Base-by-base conservation (phyloP, 2,113 vertebrate genomes). In the Ameiurus melas region DNA sequence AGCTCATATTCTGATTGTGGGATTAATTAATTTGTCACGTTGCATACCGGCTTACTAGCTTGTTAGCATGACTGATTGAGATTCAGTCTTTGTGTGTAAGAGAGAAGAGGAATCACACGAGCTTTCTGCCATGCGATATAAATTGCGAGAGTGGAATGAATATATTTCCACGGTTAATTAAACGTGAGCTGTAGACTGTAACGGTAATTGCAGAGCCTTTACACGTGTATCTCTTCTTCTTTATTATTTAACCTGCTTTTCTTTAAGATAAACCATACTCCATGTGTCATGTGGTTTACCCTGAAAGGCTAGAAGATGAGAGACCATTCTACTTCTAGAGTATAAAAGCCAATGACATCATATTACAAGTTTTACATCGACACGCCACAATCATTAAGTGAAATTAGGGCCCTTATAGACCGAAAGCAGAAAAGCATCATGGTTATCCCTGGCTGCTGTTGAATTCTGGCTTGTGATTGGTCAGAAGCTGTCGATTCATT, bases 131-230 rank as follows among this genome's bases (percentile, higher is more conserved):
- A 14, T 78, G 64, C 73, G 85, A 86, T 83, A 83, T 83, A 83
- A 91, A 89, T 85, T 75, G 87, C 57, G 57, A 75, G n/a, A 86
- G 89, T 55, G 62, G 57, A 82, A 62, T 87, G 83, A 87, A 86
- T 92, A 70, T 89, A 88, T 91, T 79, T 86, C 5, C 3, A 19
- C 85, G 87, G 84, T 85, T 91, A 91, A 92, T 91, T 88, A 88
- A 90, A 86, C 79, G n/a, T 33, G 75, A 62, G 71, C 64, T 64
- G 80, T 81, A 84, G 85, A 78, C 84, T 91, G 90, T 75, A 90
- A 86, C 84, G 68, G 64, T 90, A 82, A 89, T 88, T 88, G 87
- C 80, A 88, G 85, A 66, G 16, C 9, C 57, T 36, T 12, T 47
- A 25, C 55, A 58, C 30, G 22, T 81, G 36, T 36, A 36, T 81